Base-by-base conservation (phyloP, 2,888 invertebrate species). In the Zootermopsis nevadensis region DNA sequence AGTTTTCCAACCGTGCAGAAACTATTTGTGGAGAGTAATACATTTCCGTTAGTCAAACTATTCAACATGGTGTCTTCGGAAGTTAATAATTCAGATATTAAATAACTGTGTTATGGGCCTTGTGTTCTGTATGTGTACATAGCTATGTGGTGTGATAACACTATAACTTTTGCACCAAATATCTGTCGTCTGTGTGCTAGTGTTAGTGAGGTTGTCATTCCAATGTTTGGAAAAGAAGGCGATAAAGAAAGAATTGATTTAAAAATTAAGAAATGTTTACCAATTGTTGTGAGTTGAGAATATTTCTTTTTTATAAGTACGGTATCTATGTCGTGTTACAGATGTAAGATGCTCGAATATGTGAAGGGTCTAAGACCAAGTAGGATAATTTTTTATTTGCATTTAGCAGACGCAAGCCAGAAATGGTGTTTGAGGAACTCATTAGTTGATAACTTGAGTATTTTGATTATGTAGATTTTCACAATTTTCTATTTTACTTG, bases 251-350 rank as follows among this genome's bases (percentile, higher is more conserved):
- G 87, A 79, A 85, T 90, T 42, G 88, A 89, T 83, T 84, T 87
- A 67, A 90, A 89, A 87, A 88, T 90, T 24, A 89, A 88, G 85
- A 89, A 89, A 86, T 89, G 89, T 85, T 86, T 89, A 67, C 87
- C 89, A 33, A 85, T 89, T 77, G 86, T 87, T 82, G 90, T 89
- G 87, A 87, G 87, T 86, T 77, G 19, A 67, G 1, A 31, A 31
- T 38, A 38, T 80, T 48, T 19, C 15, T 48, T 48, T 48, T 19
- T 48, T 48, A 19, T 48, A 48, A 4, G 4, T 48, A 19, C 19
- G 19, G 48, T 48, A 48, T 7, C 19, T 19, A 15, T 48, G 19
- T 15, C 19, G 6, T 38, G 38, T 38, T 38, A 38, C 10, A 38
- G n/a, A n/a, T n/a, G n/a, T n/a, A n/a, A n/a, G n/a, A n/a, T n/a